Evolutionary conservation across 1,140 invertebrate species (phyloP).

Genomic region (Dinoponera quadriceps): DNA sequence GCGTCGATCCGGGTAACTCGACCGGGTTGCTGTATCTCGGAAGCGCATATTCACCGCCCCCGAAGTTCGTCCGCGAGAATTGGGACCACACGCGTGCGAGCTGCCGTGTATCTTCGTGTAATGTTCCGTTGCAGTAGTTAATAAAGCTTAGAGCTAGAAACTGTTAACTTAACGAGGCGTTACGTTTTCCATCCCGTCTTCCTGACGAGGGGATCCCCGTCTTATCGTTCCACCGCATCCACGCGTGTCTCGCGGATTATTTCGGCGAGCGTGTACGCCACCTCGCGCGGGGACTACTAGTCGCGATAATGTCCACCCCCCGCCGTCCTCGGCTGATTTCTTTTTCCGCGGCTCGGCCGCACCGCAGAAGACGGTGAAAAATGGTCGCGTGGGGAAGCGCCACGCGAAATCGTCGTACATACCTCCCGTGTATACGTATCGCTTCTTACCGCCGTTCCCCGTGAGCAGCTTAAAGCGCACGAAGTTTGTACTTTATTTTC

Average conservation of each 20-base stretch:
- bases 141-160: too few species aligned
- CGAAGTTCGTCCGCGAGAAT: too few species aligned
- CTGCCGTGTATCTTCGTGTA: too few species aligned
- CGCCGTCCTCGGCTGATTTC: slow-evolving; percentile 5
- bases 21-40: too few species aligned
- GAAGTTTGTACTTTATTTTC: slow-evolving; percentile 36
- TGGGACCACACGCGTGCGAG: too few species aligned
- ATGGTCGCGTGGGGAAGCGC: slow-evolving; percentile 18
- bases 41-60: too few species aligned
- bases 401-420: slow-evolving; percentile 24
- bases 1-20: too few species aligned
- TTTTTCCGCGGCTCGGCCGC: slow-evolving; percentile 14
- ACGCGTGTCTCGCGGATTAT: slow-evolving; percentile 23
- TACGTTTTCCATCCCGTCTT: too few species aligned
- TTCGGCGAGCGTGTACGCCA: slow-evolving; percentile 5
- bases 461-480: slow-evolving; percentile 46
- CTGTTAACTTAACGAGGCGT: too few species aligned
- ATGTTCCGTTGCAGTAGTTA: too few species aligned
- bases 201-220: slow-evolving; percentile 11
- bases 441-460: slow-evolving; percentile 19
- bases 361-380: slow-evolving; percentile 46
- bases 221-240: slow-evolving; percentile 48
- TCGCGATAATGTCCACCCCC: slow-evolving; percentile 22
- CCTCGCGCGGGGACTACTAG: neutral
- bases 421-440: slow-evolving; percentile 20